Percentiles rank a stretch among this genome's conserved stretches.
Conservation (phyloP, 2,888 invertebrate species). For the Eupithecia tripunctaria region DNA sequence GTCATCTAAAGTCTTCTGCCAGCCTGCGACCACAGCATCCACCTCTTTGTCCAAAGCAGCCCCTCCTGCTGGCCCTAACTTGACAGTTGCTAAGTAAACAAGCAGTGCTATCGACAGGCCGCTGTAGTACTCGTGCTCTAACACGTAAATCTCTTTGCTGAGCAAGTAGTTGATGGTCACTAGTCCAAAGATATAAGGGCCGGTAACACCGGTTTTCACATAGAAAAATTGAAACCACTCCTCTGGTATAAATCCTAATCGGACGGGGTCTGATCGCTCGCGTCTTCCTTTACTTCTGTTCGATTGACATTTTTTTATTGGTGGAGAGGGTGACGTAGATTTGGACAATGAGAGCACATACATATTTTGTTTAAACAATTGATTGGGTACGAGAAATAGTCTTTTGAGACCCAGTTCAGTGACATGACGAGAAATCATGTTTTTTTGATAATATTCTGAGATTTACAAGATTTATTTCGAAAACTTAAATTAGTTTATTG, state of each 20-base stretch:
- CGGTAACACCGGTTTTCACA: slow-evolving; percentile 93
- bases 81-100: slow-evolving; percentile 84
- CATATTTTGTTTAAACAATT: slow-evolving; percentile 38
- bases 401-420: slow-evolving; percentile 33
- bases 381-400: slow-evolving; percentile 41
- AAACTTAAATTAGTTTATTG: neutral
- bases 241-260: slow-evolving; percentile 79
- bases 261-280: slow-evolving; percentile 77
- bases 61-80: slow-evolving; percentile 87
- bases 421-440: slow-evolving; percentile 48
- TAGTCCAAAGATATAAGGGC: slow-evolving; percentile 94
- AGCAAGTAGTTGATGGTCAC: slow-evolving; percentile 91
- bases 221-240: slow-evolving; percentile 92
- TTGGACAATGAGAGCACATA: neutral
- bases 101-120: slow-evolving; percentile 89
- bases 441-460: slow-evolving; percentile 1
- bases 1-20: slow-evolving; percentile 80
- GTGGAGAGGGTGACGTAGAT: slow-evolving; percentile 44
- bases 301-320: too few species aligned
- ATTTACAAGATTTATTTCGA: neutral
- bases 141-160: slow-evolving; percentile 96
- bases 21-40: slow-evolving; percentile 82
- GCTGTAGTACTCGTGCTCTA: slow-evolving; percentile 96
- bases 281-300: too few species aligned
- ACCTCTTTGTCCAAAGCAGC: slow-evolving; percentile 87